A percentile compares a stretch with the other conserved stretches of the same genome.
These are phyloP conservation scores for Mormyrus hasselquistii DNA, from an alignment of 2,797 vertebrate genomes.

Conservation along the genomic window DNA sequence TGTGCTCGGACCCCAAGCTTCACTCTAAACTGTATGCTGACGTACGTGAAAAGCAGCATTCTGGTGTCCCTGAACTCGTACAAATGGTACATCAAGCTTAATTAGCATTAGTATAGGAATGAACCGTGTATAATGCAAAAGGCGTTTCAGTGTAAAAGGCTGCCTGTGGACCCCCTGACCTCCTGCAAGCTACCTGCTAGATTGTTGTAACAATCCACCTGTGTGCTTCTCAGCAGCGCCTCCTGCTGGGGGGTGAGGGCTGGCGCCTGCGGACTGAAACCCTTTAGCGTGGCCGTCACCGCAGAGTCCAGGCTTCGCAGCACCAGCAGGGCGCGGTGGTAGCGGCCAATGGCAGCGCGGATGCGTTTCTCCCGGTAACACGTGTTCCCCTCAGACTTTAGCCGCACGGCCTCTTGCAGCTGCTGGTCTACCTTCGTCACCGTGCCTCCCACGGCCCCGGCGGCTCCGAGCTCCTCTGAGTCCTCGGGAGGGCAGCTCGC, in stretches of 20 bases:
- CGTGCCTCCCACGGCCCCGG: slow-evolving; percentile 17
- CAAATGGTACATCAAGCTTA: neutral
- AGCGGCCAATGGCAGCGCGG: slow-evolving; percentile 73
- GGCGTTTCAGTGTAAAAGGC: neutral
- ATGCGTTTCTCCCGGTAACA: slow-evolving; percentile 71
- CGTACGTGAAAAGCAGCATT: neutral
- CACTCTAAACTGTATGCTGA: neutral
- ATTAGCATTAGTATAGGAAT: neutral
- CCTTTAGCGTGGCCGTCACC: slow-evolving; percentile 57
- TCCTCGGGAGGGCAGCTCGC: neutral
- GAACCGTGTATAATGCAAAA: neutral
- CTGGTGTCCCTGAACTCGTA: neutral
- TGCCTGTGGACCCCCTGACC: neutral
- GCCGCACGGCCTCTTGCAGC: slow-evolving; percentile 63
- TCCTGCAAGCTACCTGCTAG: slow-evolving; percentile 69
- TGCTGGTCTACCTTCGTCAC: slow-evolving; percentile 44
- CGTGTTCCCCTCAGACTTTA: slow-evolving; percentile 75
- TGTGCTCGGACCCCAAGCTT: neutral
- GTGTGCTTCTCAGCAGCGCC: slow-evolving; percentile 60
- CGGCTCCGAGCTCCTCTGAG: slow-evolving; percentile 27
- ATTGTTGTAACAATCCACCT: slow-evolving; percentile 87
- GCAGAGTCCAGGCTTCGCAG: slow-evolving; percentile 73
- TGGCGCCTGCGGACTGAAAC: slow-evolving; percentile 57
- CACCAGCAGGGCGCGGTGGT: slow-evolving; percentile 77
- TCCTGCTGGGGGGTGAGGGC: slow-evolving; percentile 64